A percentile compares a stretch with the other conserved stretches of the same genome.
Conservation (phyloP, 1,140 invertebrate genomes). For the Eueides isabella region DNA sequence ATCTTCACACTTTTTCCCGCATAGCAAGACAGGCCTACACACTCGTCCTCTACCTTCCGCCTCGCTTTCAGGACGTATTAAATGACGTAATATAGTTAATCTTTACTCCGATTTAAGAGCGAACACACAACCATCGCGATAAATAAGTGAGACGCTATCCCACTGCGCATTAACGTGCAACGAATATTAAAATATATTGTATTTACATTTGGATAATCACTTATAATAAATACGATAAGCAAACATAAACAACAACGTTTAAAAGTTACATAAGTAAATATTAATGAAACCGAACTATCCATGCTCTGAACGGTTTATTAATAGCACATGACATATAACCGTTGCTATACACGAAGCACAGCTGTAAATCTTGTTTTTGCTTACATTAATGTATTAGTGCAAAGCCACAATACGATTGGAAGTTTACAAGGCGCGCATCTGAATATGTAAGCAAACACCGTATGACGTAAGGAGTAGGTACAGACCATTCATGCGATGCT, state of each 20-base stretch:
- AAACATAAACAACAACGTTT: neutral
- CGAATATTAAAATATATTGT: no score
- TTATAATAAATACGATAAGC: neutral
- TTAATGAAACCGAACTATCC: neutral
- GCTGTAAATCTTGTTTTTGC: conserved; percentile 48
- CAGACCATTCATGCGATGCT: conserved; percentile 9
- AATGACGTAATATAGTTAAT: no score
- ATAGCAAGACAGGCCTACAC: no score
- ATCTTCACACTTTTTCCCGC: no score
- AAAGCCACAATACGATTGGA: conserved; percentile 66
- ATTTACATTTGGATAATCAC: neutral
- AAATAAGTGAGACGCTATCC: no score
- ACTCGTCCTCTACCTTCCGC: no score
- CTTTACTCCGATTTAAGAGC: no score
- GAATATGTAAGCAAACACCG: conserved; percentile 66
- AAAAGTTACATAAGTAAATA: neutral
- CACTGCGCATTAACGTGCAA: no score
- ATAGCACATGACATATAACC: neutral
- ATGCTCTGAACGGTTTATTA: neutral
- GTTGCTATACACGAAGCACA: conserved; percentile 5
- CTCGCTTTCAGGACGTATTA: no score
- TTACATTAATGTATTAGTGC: conserved; percentile 56
- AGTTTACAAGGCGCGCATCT: conserved; percentile 68
- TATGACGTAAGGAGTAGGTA: conserved; percentile 53
- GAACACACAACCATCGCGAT: no score